Evolutionary conservation across 1,140 invertebrate species (phyloP).

Genomic region (Latrodectus geometricus): DNA sequence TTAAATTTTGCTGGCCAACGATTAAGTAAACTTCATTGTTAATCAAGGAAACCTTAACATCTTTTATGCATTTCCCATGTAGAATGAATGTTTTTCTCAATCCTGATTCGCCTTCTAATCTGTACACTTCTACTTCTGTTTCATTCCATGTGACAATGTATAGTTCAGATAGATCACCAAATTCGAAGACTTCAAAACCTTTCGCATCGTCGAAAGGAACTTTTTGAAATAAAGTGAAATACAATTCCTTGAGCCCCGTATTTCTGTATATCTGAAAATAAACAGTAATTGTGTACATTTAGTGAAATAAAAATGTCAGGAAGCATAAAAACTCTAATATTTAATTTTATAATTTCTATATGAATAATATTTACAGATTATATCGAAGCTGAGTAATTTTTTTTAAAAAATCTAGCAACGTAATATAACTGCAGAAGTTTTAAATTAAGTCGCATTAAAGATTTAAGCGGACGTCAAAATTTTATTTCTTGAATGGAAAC

Average conservation of each 20-base stretch:
- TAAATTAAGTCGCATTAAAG: no score
- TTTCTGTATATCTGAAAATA: constrained; percentile 28
- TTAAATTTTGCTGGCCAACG: constrained; percentile 35
- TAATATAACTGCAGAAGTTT: no score
- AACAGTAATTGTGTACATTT: no score
- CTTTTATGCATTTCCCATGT: constrained; percentile 21
- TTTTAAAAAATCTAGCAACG: no score
- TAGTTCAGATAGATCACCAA: constrained; percentile 18
- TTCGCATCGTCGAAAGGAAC: constrained; percentile 36
- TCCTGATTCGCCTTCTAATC: constrained; percentile 37
- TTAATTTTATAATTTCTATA: no score
- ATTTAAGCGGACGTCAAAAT: no score
- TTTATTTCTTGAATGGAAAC: no score
- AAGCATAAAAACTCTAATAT: no score
- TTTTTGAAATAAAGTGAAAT: constrained; percentile 44
- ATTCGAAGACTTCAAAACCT: constrained; percentile 33
- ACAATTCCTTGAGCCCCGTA: not conserved
- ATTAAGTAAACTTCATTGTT: constrained; percentile 14
- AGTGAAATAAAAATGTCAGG: no score
- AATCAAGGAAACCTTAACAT: constrained; percentile 12
- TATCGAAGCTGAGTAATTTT: no score
- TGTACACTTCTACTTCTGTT: constrained; percentile 9
- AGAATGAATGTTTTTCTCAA: not conserved
- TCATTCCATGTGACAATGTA: constrained; percentile 24
- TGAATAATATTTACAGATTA: no score